Conservation (phyloP, 1,140 invertebrate species). For the Intoshia linei region DNA sequence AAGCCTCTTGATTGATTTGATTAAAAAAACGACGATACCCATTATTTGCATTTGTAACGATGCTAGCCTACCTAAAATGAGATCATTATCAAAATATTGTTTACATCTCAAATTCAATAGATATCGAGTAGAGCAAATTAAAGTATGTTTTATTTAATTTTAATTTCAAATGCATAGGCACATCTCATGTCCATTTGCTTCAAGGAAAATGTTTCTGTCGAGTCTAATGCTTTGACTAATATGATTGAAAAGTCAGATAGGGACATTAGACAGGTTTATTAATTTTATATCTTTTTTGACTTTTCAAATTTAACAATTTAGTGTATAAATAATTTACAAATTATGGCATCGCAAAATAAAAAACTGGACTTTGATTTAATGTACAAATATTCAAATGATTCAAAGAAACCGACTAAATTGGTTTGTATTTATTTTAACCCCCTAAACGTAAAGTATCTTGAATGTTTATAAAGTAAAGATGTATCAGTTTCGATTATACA, state of each 20-base stretch:
- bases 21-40: constrained; percentile 56
- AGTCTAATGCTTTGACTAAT: constrained; percentile 33
- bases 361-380: too few relatives aligned
- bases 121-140: constrained; percentile 56
- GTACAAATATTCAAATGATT: too few relatives aligned
- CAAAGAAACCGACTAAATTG: too few relatives aligned
- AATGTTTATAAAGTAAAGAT: too few relatives aligned
- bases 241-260: constrained; percentile 56
- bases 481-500: too few relatives aligned
- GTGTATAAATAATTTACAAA: too few relatives aligned
- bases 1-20: constrained; percentile 46
- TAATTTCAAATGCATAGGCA: too few relatives aligned
- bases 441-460: too few relatives aligned
- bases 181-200: constrained; percentile 56
- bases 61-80: constrained; percentile 60
- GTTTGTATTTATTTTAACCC: too few relatives aligned
- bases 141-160: constrained; percentile 26
- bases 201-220: constrained; percentile 56
- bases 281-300: too few relatives aligned
- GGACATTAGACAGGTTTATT: constrained; percentile 50
- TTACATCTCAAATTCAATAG: constrained; percentile 56
- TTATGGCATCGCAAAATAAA: too few relatives aligned
- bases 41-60: constrained; percentile 98
- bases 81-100: constrained; percentile 62
- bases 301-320: too few relatives aligned